Evolutionary conservation across 2,797 vertebrate genomes (phyloP).

Genomic region (Staurois parvus): DNA sequence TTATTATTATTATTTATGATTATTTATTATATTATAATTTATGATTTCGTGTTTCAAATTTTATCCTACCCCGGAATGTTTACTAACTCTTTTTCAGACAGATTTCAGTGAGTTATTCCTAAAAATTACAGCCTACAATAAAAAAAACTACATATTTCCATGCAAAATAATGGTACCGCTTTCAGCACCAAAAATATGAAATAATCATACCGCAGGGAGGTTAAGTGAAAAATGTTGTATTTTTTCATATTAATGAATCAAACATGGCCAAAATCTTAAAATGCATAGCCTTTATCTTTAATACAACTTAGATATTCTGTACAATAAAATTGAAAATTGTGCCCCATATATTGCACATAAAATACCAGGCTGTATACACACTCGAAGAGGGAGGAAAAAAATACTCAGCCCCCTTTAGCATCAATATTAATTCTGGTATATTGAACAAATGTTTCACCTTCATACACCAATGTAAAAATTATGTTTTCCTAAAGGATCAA

Average conservation of each 20-base stretch:
- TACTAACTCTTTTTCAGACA: too few species aligned
- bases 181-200: too few species aligned
- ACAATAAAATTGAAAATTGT: slow-evolving; percentile 30
- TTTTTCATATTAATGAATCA: neutral
- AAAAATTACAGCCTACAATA: too few species aligned
- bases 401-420: slow-evolving; percentile 3
- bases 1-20: too few species aligned
- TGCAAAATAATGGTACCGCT: too few species aligned
- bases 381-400: slow-evolving; percentile 1
- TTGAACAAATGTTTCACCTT: slow-evolving; percentile 17
- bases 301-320: slow-evolving; percentile 44
- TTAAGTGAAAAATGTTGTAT: neutral
- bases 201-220: too few species aligned
- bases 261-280: slow-evolving; percentile 9
- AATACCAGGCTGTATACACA: slow-evolving; percentile 14
- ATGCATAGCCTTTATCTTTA: slow-evolving; percentile 52
- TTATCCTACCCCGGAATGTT: too few species aligned
- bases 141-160: too few species aligned
- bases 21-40: too few species aligned
- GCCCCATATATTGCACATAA: slow-evolving; percentile 37
- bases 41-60: too few species aligned
- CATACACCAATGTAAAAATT: slow-evolving; percentile 1
- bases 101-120: too few species aligned
- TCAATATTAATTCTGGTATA: slow-evolving; percentile 10
- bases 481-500: neutral